Evolutionary conservation across 2,888 invertebrate species (phyloP), one percentile per base, ranked within the genome.

Genomic region (Drosophila percnosoma): DNA sequence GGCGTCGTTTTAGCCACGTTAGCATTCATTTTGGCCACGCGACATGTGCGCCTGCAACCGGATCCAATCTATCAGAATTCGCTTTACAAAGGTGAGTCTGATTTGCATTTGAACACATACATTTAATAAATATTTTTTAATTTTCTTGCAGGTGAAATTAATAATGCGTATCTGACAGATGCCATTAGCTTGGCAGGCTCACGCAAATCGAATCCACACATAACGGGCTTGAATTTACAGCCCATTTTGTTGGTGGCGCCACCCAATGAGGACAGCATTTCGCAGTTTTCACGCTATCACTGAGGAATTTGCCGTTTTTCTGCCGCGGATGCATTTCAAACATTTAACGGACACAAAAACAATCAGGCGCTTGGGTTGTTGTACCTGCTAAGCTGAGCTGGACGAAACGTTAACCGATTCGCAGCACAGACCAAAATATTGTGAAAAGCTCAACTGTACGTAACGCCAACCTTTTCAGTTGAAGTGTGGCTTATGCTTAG

Each of bases 21-120:
- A 68, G 99, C 99, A 18, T 99, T 99, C 93, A 97, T 98, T 87
- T 94, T 99, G 82, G 98, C 98, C 38, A 97, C 97, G 8, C 94
- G 98, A 66, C 98, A 99, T 93, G 96, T 98, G 24, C 95, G 96
- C 65, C 94, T 98, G 57, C 97, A 97, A 91, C 96, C 97, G 0
- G 97, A 97, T 92, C 96, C 96, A 13, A 95, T 95, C 45, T 96
- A 95, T 92, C 95, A 96, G 77, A 95, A 95, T 78, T 95, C 96
- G 6, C 95, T 95, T 45, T 95, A 95, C 91, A 95, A 95, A 94
- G 95, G 95, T 95, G 85, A 67, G 68, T 40, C 2, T 18, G 4
- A 21, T 15, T 24, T 1, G n/a, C n/a, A 21, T 5, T 10, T 45
- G 2, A 29, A 2, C n/a, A 18, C 0, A 4, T 4, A 18, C 8